These are phyloP conservation scores for Epinephelus cyanopodus DNA, from an alignment of 2,113 vertebrate genomes.

Conservation along the genomic window DNA sequence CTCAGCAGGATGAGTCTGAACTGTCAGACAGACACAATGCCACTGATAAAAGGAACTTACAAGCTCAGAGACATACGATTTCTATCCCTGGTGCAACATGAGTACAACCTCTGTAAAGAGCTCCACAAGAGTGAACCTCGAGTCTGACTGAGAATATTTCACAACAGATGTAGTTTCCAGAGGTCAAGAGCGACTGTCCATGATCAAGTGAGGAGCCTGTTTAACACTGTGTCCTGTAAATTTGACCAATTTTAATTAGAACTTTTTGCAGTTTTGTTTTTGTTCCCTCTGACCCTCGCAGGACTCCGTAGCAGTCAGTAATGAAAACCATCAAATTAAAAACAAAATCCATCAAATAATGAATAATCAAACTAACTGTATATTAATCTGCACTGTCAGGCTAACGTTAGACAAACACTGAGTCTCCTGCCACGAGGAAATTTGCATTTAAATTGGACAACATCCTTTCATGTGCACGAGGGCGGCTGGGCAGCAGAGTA, in stretches of 20 bases:
- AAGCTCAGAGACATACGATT: too few relatives aligned
- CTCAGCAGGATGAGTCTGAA: too few relatives aligned
- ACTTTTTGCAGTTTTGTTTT: background rate
- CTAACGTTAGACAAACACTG: constrained; percentile 43
- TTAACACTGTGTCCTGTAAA: background rate
- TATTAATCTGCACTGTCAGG: constrained; percentile 49
- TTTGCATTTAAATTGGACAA: constrained; percentile 72
- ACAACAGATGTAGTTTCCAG: background rate
- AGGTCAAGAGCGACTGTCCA: background rate
- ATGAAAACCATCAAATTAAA: constrained; percentile 39
- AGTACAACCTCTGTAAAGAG: background rate
- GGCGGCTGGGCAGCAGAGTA: constrained; percentile 51
- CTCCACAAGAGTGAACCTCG: background rate
- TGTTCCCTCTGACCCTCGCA: background rate
- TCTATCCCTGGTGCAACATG: too few relatives aligned
- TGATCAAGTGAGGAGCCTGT: background rate
- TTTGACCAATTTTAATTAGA: constrained; percentile 6
- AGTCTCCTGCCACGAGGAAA: constrained; percentile 48
- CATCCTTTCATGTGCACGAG: constrained; percentile 64
- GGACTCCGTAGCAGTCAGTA: background rate
- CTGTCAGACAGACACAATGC: too few relatives aligned
- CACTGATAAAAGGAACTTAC: too few relatives aligned
- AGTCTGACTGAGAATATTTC: background rate
- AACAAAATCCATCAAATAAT: constrained; percentile 46
- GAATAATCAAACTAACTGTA: constrained; percentile 40